Conservation (phyloP, 2,797 vertebrate genomes). For the Champsocephalus esox region DNA sequence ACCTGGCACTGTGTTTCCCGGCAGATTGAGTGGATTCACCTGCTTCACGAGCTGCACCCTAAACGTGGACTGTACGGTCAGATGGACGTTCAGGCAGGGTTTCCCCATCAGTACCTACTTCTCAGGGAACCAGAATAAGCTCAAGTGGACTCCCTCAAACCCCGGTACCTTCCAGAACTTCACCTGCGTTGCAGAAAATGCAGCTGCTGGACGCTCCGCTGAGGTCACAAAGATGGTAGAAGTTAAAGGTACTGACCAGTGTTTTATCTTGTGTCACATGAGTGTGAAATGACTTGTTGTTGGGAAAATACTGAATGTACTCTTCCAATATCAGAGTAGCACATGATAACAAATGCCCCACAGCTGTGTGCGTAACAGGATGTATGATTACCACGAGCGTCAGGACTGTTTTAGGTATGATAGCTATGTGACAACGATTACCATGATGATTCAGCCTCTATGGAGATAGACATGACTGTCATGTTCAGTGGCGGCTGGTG, state of each 20-base stretch:
- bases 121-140: conserved; percentile 32
- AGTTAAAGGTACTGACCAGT: conserved; percentile 45
- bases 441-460: too few relatives aligned
- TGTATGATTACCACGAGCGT: too few relatives aligned
- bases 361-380: too few relatives aligned
- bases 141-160: conserved; percentile 55
- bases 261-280: neutral
- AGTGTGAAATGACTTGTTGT: neutral
- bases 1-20: conserved; percentile 37
- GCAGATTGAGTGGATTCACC: conserved; percentile 38
- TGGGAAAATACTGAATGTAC: too few relatives aligned
- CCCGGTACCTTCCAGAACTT: conserved; percentile 55
- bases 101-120: conserved; percentile 46
- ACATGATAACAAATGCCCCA: too few relatives aligned
- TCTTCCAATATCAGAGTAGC: too few relatives aligned
- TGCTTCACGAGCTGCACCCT: conserved; percentile 53
- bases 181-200: conserved; percentile 63
- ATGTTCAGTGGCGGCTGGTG: too few relatives aligned
- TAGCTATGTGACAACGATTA: too few relatives aligned
- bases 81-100: conserved; percentile 50
- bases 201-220: conserved; percentile 37
- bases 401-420: too few relatives aligned
- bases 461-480: too few relatives aligned
- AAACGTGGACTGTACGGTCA: conserved; percentile 51
- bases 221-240: conserved; percentile 57